Base-by-base conservation (phyloP, 1,140 invertebrate genomes). In the Calliopsis andreniformis region DNA sequence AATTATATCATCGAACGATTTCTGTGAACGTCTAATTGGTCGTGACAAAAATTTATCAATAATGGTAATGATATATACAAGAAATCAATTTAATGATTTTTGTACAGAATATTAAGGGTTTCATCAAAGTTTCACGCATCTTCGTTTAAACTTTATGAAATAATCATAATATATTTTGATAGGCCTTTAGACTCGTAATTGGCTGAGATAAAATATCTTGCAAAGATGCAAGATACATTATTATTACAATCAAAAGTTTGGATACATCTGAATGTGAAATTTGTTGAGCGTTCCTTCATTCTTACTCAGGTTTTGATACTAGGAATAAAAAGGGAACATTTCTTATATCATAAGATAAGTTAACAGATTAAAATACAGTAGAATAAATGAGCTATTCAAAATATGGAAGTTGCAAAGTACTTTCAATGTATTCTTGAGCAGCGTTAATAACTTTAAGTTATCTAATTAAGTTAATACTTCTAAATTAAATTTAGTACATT, bases 21-120 rank as follows among this genome's bases (percentile, higher is more conserved):
- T n/a, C 18, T 71, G 28, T 70, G 62, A 49, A 28, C 18, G 12
- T 71, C 45, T 71, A 71, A 71, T 71, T 71, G 69, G 69, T 71
- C 69, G 32, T 30, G 69, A 71, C 58, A 49, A 32, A 71, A 71
- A 63, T 62, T 63, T 8, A 70, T 70, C 67, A 5, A 28, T 32
- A 70, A 69, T 20, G 35, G 47, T 39, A 56, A 68, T 39, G 35
- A 63, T 49, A 51, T 63, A 62, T 63, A 63, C 14, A 63, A 71
- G 35, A 62, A 62, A 71, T 39, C 43, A 71, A 62, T 39, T 32
- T 49, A 63, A 71, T 23, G 32, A 51, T 14, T 63, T 45, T 58
- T 16, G 14, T 59, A 51, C 12, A 32, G 32, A 49, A 35, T 49
- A 62, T 32, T 25, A 59, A 62, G 7, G 53, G 32, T 35, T 20